phyloP scores from a whole-genome alignment of 2,113 vertebrate genomes.

The Toxotes jaculatrix region DNA sequence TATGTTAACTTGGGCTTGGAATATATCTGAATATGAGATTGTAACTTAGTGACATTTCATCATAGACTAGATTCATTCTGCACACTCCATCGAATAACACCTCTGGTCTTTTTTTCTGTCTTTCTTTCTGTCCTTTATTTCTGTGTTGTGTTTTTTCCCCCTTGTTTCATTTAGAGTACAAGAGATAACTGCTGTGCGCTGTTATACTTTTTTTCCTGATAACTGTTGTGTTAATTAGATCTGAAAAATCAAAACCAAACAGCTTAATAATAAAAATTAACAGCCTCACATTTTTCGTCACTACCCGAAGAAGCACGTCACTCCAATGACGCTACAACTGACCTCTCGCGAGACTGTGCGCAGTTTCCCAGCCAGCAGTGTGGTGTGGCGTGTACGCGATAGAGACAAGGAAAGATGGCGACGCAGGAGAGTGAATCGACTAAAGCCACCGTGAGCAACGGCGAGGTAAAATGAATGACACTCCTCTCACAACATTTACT shows the following conservation, averaged over 20 bases:
- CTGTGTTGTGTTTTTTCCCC: too few species aligned
- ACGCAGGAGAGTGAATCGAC: slow-evolving; percentile 83
- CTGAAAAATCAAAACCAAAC: neutral
- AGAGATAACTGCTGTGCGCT: neutral
- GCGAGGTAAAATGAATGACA: slow-evolving; percentile 85
- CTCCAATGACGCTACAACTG: slow-evolving; percentile 6
- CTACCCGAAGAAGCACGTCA: slow-evolving; percentile 24
- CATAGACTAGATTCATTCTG: neutral
- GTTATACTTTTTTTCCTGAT: neutral
- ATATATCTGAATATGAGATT: neutral
- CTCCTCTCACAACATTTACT: neutral
- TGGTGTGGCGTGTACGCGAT: slow-evolving; percentile 72
- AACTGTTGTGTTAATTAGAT: neutral
- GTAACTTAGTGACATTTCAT: neutral
- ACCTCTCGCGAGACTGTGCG: slow-evolving; percentile 76
- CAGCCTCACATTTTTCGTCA: neutral
- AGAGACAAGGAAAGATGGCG: slow-evolving; percentile 88
- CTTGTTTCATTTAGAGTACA: neutral
- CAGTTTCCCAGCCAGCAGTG: slow-evolving; percentile 68
- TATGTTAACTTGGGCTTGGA: too few species aligned
- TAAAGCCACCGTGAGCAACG: slow-evolving; percentile 81
- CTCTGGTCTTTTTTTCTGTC: too few species aligned
- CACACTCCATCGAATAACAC: too few species aligned
- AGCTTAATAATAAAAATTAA: neutral
- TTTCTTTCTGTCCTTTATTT: too few species aligned